A percentile compares a stretch with the other conserved stretches of the same genome.
phyloP scores from a whole-genome alignment of 2,888 invertebrate species.

The Cybosia mesomella region DNA sequence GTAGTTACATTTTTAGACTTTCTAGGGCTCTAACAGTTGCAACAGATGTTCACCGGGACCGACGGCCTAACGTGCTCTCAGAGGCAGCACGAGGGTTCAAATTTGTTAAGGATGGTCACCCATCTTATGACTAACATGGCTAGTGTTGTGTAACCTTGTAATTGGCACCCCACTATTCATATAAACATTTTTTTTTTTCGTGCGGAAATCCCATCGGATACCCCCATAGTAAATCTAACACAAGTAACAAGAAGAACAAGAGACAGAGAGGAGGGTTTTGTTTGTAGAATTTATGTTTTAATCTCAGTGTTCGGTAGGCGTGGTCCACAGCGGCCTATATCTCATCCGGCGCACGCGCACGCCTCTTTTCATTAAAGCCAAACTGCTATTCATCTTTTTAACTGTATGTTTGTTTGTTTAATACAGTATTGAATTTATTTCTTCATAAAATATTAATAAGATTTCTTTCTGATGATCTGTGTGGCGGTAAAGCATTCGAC shows the following conservation, averaged over 20 bases:
- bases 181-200: too few species aligned
- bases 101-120: background rate
- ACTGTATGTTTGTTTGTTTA: slow-evolving; percentile 35
- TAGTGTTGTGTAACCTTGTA: background rate
- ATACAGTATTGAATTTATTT: slow-evolving; percentile 3
- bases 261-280: background rate
- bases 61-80: background rate
- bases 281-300: slow-evolving; percentile 5
- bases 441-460: background rate
- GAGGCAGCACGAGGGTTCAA: background rate
- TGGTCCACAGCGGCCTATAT: slow-evolving; percentile 34
- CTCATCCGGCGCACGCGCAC: slow-evolving; percentile 25
- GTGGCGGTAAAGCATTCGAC: background rate
- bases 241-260: background rate
- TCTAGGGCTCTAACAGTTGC: too few species aligned
- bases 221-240: background rate
- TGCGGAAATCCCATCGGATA: too few species aligned
- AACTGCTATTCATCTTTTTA: slow-evolving; percentile 16
- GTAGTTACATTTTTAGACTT: too few species aligned
- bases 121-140: background rate
- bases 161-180: too few species aligned
- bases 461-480: background rate
- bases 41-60: background rate
- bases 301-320: slow-evolving; percentile 28
- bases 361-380: slow-evolving; percentile 47